Percentiles rank a stretch among this genome's conserved stretches.
Conservation (phyloP, 2,113 vertebrate species). For the Vimba vimba region DNA sequence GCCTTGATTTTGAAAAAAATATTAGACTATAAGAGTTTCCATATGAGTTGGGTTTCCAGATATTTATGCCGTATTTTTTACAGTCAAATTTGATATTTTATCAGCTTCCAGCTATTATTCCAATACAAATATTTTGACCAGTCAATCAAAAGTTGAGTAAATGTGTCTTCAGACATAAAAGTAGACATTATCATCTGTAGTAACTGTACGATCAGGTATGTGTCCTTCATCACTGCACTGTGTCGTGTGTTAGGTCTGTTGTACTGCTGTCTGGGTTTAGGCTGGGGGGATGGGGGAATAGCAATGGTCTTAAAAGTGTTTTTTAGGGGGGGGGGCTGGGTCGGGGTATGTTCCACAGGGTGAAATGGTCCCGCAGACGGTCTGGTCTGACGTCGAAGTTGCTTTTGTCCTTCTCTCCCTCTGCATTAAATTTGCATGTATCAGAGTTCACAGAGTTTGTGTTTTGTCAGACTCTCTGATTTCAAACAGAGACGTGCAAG, state of each 20-base stretch:
- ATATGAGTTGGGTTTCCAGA: background rate
- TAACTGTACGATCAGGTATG: background rate
- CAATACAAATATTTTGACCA: background rate
- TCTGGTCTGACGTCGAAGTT: slow-evolving; percentile 28
- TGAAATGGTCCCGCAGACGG: slow-evolving; percentile 29
- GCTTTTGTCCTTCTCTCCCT: slow-evolving; percentile 41
- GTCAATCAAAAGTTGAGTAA: background rate
- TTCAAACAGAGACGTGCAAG: background rate
- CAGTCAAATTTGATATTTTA: background rate
- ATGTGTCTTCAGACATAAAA: background rate
- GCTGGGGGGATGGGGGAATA: slow-evolving; percentile 22
- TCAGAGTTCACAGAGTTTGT: slow-evolving; percentile 16
- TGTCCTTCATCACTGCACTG: background rate
- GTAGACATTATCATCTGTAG: background rate
- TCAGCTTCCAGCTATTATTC: background rate
- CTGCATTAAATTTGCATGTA: slow-evolving; percentile 51
- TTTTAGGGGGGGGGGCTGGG: slow-evolving; percentile 45
- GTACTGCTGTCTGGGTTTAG: slow-evolving; percentile 17
- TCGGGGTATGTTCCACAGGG: slow-evolving; percentile 40
- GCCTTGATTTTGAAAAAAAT: background rate
- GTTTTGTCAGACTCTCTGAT: slow-evolving; percentile 9
- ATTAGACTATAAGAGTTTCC: slow-evolving; percentile 1
- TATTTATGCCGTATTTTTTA: background rate
- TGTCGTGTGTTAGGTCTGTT: slow-evolving; percentile 25
- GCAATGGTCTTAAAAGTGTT: slow-evolving; percentile 40